phyloP scores from a whole-genome alignment of 2,797 vertebrate genomes.

The Diplodus sargus region DNA sequence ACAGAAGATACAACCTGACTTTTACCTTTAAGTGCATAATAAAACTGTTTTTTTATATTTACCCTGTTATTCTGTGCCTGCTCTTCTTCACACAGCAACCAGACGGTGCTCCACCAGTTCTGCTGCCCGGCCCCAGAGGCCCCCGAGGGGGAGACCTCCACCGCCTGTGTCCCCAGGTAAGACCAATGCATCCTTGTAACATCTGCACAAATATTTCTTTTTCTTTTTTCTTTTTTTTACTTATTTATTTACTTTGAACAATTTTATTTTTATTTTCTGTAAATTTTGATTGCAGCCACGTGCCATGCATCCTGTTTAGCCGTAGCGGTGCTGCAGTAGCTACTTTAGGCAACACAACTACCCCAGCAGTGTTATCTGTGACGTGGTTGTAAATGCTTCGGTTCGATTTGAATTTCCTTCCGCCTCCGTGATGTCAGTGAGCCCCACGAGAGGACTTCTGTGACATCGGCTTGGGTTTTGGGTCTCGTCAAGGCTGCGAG shows the following conservation, averaged over 20 bases:
- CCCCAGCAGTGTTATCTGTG: slow-evolving; percentile 73
- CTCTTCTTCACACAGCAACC: slow-evolving; percentile 87
- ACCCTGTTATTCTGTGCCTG: slow-evolving; percentile 3
- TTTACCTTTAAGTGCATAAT: background rate
- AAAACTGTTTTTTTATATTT: background rate
- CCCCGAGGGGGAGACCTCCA: slow-evolving; percentile 90
- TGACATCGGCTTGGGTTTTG: slow-evolving; percentile 52
- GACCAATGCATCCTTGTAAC: slow-evolving; percentile 62
- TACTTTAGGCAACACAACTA: slow-evolving; percentile 70
- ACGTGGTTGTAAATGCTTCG: slow-evolving; percentile 83
- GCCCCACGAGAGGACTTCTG: slow-evolving; percentile 2
- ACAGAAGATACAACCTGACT: too few species aligned
- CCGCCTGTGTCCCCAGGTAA: slow-evolving; percentile 89
- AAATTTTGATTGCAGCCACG: slow-evolving; percentile 63
- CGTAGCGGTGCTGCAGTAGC: slow-evolving; percentile 64
- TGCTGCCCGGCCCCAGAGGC: slow-evolving; percentile 96
- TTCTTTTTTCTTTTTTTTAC: background rate
- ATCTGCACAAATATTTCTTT: slow-evolving; percentile 51
- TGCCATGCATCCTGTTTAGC: slow-evolving; percentile 67
- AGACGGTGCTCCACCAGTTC: slow-evolving; percentile 98
- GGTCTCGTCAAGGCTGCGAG: slow-evolving; percentile 21
- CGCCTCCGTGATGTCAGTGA: background rate
- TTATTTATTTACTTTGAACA: slow-evolving; percentile 31
- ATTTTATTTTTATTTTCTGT: slow-evolving; percentile 28
- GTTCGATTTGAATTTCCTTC: slow-evolving; percentile 16